These are phyloP conservation scores for Leptestheria dahalacensis DNA, from an alignment of 1,140 invertebrate species.

Conservation along the genomic window DNA sequence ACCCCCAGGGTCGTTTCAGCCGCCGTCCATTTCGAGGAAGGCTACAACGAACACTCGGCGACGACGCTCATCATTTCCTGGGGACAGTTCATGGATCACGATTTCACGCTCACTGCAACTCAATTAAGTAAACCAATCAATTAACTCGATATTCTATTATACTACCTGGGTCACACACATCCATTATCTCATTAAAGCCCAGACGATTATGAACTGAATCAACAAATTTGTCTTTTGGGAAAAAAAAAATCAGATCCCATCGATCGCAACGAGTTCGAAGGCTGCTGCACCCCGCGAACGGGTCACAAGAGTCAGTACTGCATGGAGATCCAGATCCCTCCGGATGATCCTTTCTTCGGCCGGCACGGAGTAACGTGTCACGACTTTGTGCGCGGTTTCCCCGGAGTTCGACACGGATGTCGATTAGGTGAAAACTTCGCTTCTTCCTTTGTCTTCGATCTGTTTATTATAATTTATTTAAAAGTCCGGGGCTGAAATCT, in stretches of 20 bases:
- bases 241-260: slow-evolving; percentile 43
- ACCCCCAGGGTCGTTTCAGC: slow-evolving; percentile 66
- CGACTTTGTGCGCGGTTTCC: slow-evolving; percentile 74
- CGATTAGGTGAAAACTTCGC: slow-evolving; percentile 41
- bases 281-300: slow-evolving; percentile 61
- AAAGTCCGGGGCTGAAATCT: neutral
- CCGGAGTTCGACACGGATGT: slow-evolving; percentile 63
- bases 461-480: neutral
- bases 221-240: slow-evolving; percentile 16
- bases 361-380: slow-evolving; percentile 68
- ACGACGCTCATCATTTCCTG: slow-evolving; percentile 84
- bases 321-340: slow-evolving; percentile 73
- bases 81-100: slow-evolving; percentile 91
- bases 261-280: slow-evolving; percentile 71
- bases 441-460: neutral
- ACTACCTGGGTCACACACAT: neutral
- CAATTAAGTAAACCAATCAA: slow-evolving; percentile 46
- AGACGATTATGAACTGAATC: no score
- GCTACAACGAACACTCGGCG: slow-evolving; percentile 82
- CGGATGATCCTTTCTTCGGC: slow-evolving; percentile 80
- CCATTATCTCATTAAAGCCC: slow-evolving; percentile 17
- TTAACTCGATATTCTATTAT: neutral
- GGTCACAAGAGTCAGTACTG: slow-evolving; percentile 69
- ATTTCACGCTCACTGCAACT: slow-evolving; percentile 73
- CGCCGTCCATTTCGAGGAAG: slow-evolving; percentile 79